Evolutionary conservation across 1,140 invertebrate genomes (phyloP).

Genomic region (Drosophila sucinea): DNA sequence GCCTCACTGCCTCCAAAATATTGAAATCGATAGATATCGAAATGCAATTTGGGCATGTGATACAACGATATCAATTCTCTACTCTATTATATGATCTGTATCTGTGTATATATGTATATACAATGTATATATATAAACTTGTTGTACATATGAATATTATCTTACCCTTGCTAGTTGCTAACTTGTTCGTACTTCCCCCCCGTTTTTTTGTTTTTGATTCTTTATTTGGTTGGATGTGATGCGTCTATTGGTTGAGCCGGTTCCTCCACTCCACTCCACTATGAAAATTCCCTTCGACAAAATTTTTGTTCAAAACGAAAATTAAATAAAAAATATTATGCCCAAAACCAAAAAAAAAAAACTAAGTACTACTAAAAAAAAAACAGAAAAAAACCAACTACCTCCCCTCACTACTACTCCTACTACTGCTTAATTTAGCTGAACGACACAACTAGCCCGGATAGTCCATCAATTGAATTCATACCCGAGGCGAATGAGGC

Average conservation of each 20-base stretch:
- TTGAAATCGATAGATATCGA: no score
- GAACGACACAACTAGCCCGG: constrained; percentile 79
- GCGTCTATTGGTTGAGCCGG: constrained; percentile 25
- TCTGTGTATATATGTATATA: not conserved
- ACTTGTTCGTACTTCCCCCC: not conserved
- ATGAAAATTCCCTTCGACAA: constrained; percentile 21
- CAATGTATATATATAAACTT: not conserved
- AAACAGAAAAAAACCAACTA: constrained; percentile 47
- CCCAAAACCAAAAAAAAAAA: constrained; percentile 19
- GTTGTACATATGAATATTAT: not conserved
- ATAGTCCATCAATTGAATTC: constrained; percentile 78
- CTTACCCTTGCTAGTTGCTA: not conserved
- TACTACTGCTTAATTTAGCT: constrained; percentile 70
- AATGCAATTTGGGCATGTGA: no score
- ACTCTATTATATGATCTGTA: not conserved
- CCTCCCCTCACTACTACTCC: constrained; percentile 37
- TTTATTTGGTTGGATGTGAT: constrained; percentile 17
- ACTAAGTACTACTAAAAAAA: constrained; percentile 20
- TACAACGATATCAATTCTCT: no score
- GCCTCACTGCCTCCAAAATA: no score
- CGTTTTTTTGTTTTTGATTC: constrained; percentile 14
- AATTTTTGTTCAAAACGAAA: constrained; percentile 35
- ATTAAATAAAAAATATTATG: constrained; percentile 17
- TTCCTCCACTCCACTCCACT: constrained; percentile 5
- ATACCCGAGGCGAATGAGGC: constrained; percentile 70